Conservation (phyloP, 2,797 vertebrate species). For the Centropyge bicolor region DNA sequence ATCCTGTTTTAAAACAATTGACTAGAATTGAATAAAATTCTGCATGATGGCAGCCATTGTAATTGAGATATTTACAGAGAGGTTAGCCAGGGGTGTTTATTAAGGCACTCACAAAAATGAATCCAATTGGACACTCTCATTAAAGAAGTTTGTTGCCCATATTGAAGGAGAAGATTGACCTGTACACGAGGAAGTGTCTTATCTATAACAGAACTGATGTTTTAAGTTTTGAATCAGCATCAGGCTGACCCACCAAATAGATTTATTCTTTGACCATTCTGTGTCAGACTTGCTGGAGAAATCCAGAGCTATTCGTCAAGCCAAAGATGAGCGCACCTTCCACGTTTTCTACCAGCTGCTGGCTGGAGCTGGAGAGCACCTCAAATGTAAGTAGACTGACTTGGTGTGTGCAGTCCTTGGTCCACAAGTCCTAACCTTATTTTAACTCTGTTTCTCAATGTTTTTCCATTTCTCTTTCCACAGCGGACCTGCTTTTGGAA, state of each 20-base stretch:
- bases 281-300: slow-evolving; percentile 95
- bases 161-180: neutral
- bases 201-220: neutral
- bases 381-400: slow-evolving; percentile 89
- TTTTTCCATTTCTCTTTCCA: slow-evolving; percentile 37
- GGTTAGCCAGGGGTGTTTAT: neutral
- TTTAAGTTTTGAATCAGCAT: neutral
- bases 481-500: slow-evolving; percentile 96
- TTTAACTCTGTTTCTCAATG: neutral
- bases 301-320: slow-evolving; percentile 97
- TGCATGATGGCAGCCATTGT: neutral
- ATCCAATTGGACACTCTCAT: neutral
- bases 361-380: slow-evolving; percentile 95
- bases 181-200: neutral
- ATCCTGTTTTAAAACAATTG: slow-evolving; percentile 65
- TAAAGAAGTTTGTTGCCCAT: neutral
- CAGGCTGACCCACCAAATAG: neutral
- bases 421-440: neutral
- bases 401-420: neutral
- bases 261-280: slow-evolving; percentile 80
- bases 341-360: slow-evolving; percentile 98
- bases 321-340: slow-evolving; percentile 98
- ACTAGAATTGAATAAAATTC: neutral
- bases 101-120: neutral
- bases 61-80: neutral